Evolutionary conservation across 2,888 invertebrate genomes (phyloP).

Genomic region (Onchidella celtica): DNA sequence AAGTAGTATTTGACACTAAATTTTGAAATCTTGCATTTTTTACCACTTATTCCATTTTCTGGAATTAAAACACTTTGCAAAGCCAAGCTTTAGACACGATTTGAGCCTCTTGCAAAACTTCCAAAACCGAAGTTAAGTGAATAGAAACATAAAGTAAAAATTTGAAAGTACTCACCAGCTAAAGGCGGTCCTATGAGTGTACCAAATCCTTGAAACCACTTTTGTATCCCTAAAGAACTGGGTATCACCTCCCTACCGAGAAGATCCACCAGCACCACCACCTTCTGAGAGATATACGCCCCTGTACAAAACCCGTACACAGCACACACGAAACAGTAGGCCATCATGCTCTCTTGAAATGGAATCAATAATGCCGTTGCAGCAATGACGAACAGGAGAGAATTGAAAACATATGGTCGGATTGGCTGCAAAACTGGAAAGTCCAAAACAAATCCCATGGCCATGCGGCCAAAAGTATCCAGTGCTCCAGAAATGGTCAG

Average conservation of each 20-base stretch:
- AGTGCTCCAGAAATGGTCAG: slow-evolving; percentile 65
- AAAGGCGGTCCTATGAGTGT: slow-evolving; percentile 68
- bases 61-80: too few species aligned
- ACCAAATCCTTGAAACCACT: slow-evolving; percentile 71
- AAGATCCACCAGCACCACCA: slow-evolving; percentile 70
- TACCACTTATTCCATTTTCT: too few species aligned
- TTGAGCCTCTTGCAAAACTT: too few species aligned
- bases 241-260: slow-evolving; percentile 67
- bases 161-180: slow-evolving; percentile 70
- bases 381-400: slow-evolving; percentile 59
- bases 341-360: slow-evolving; percentile 51
- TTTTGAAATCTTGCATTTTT: too few species aligned
- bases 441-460: slow-evolving; percentile 63
- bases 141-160: too few species aligned
- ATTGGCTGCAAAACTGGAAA: slow-evolving; percentile 60
- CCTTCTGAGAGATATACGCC: slow-evolving; percentile 70
- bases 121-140: too few species aligned
- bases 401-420: slow-evolving; percentile 63
- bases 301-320: slow-evolving; percentile 68
- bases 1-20: too few species aligned
- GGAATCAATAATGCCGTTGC: slow-evolving; percentile 23
- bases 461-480: slow-evolving; percentile 64
- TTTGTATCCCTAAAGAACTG: slow-evolving; percentile 68
- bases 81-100: too few species aligned
- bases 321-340: slow-evolving; percentile 58